These are phyloP conservation scores for Ostrea edulis DNA, from an alignment of 1,140 invertebrate species.

Conservation along the genomic window DNA sequence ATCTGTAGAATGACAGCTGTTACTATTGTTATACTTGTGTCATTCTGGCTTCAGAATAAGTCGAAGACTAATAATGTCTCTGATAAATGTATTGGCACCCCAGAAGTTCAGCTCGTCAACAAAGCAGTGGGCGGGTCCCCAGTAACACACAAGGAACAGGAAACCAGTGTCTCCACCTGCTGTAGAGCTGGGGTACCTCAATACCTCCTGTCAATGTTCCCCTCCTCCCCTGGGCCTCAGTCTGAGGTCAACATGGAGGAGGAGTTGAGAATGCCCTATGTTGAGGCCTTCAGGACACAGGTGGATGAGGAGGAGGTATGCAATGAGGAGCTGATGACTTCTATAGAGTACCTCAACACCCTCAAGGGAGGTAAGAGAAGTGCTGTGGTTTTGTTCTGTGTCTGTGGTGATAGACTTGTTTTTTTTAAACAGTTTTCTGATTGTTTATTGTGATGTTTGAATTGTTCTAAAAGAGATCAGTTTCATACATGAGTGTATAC, in stretches of 20 bases:
- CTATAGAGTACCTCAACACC: background rate
- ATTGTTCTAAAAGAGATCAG: too few relatives aligned
- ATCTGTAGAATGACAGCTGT: background rate
- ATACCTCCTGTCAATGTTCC: background rate
- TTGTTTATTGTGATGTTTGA: too few relatives aligned
- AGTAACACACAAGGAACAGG: background rate
- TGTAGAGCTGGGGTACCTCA: background rate
- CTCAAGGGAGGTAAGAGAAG: background rate
- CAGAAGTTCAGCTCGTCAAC: background rate
- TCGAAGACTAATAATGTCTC: background rate
- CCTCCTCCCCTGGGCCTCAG: background rate
- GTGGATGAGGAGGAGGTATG: background rate
- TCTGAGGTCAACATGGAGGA: background rate
- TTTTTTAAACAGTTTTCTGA: too few relatives aligned
- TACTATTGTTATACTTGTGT: background rate
- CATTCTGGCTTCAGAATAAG: slow-evolving; percentile 11
- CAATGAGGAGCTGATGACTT: background rate
- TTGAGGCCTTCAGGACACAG: background rate
- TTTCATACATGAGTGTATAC: too few relatives aligned
- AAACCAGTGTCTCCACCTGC: slow-evolving; percentile 16
- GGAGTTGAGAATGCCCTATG: background rate
- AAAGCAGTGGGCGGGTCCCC: background rate
- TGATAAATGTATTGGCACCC: background rate
- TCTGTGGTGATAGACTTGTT: too few relatives aligned
- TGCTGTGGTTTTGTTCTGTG: too few relatives aligned